Percentiles rank a stretch among this genome's conserved stretches.
phyloP scores from a whole-genome alignment of 1,140 invertebrate species.

The Brachionus rotundiformis region DNA sequence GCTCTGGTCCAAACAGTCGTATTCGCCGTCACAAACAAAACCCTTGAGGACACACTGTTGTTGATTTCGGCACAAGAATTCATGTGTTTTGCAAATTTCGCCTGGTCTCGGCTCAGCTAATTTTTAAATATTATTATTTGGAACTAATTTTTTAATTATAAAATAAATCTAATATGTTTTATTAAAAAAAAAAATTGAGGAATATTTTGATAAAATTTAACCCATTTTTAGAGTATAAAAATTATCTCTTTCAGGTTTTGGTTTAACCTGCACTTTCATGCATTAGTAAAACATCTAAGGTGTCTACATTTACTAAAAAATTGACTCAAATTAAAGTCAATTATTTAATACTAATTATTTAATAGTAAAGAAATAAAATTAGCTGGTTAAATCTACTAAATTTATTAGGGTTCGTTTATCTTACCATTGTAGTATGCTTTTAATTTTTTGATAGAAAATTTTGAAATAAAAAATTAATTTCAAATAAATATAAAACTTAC shows the following conservation, averaged over 20 bases:
- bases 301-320: background rate
- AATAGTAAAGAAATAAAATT: too few relatives aligned
- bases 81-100: slow-evolving; percentile 75
- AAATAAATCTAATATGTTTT: too few relatives aligned
- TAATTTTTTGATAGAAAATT: background rate
- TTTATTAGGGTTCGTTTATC: background rate
- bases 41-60: slow-evolving; percentile 85
- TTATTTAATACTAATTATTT: slow-evolving; percentile 12
- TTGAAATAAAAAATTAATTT: background rate
- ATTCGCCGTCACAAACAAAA: slow-evolving; percentile 86
- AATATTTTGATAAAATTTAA: background rate
- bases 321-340: background rate
- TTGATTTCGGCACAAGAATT: slow-evolving; percentile 77
- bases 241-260: background rate
- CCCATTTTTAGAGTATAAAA: background rate
- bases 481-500: slow-evolving; percentile 33
- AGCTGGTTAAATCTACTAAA: background rate
- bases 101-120: slow-evolving; percentile 60
- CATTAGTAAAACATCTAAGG: background rate
- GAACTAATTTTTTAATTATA: too few relatives aligned
- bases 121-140: too few relatives aligned
- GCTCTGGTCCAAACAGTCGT: slow-evolving; percentile 81
- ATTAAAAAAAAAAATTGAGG: background rate
- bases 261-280: background rate
- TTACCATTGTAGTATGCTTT: slow-evolving; percentile 36